Conservation (phyloP, 1,140 invertebrate genomes). For the Drosophila carrolli region DNA sequence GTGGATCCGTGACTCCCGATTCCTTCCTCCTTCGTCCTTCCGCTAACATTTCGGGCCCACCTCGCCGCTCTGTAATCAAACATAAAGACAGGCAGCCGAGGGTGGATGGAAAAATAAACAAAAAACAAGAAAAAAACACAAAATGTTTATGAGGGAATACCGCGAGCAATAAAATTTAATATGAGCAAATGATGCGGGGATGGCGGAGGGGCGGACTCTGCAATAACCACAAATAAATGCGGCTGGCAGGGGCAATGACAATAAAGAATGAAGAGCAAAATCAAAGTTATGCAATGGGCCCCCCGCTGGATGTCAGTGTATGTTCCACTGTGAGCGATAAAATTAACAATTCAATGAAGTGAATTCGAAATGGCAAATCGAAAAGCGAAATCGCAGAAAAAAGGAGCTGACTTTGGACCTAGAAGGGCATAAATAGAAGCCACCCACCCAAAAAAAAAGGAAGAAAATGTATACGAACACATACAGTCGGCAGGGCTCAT, state of each 20-base stretch:
- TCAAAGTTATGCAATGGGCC: slow-evolving; percentile 38
- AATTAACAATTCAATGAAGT: slow-evolving; percentile 82
- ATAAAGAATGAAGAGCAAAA: slow-evolving; percentile 56
- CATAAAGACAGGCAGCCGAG: slow-evolving; percentile 31
- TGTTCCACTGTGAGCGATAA: slow-evolving; percentile 49
- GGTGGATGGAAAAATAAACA: neutral
- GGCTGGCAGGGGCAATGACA: slow-evolving; percentile 62
- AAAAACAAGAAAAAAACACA: neutral
- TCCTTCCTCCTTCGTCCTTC: neutral
- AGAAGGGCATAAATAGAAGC: slow-evolving; percentile 12
- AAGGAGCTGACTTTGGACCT: slow-evolving; percentile 11
- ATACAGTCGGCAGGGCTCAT: slow-evolving; percentile 33
- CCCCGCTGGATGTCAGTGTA: neutral
- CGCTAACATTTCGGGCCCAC: slow-evolving; percentile 26
- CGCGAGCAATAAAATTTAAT: slow-evolving; percentile 74
- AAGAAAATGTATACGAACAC: slow-evolving; percentile 10
- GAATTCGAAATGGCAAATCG: slow-evolving; percentile 74
- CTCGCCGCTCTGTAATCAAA: slow-evolving; percentile 57
- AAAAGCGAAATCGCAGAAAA: slow-evolving; percentile 56
- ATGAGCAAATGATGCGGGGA: slow-evolving; percentile 34
- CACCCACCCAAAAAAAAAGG: neutral
- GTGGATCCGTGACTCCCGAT: neutral
- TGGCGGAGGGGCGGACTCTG: slow-evolving; percentile 13
- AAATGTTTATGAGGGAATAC: slow-evolving; percentile 57
- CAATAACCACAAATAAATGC: slow-evolving; percentile 73